phyloP scores from a whole-genome alignment of 1,140 invertebrate genomes.

The Cylas formicarius region DNA sequence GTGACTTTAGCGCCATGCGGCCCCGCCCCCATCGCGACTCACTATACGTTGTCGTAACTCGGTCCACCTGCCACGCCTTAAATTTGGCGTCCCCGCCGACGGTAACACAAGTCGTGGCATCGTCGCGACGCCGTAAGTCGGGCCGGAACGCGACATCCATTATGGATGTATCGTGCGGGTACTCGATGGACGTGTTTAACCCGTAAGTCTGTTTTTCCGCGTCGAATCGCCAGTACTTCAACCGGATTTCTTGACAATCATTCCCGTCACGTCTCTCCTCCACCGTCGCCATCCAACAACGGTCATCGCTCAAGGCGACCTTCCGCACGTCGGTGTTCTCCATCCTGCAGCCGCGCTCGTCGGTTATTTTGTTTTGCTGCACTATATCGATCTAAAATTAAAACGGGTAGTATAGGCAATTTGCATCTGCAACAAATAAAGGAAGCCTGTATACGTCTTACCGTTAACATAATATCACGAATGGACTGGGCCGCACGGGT shows the following conservation, averaged over 20 bases:
- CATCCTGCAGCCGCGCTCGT: constrained; percentile 51
- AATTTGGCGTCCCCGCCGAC: constrained; percentile 63
- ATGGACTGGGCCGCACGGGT: no score
- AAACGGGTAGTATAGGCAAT: no score
- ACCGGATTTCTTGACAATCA: constrained; percentile 53
- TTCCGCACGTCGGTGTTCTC: constrained; percentile 63
- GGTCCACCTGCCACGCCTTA: constrained; percentile 62
- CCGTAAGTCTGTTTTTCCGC: constrained; percentile 55
- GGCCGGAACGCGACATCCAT: constrained; percentile 58
- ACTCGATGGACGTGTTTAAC: constrained; percentile 65
- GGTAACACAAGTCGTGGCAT: constrained; percentile 52
- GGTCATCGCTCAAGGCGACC: constrained; percentile 57
- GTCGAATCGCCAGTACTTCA: constrained; percentile 77
- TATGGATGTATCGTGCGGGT: constrained; percentile 60
- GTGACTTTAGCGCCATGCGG: no score
- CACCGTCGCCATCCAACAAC: constrained; percentile 72
- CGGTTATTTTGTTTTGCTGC: constrained; percentile 61
- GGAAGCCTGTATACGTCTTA: no score
- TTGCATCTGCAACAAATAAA: no score
- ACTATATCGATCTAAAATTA: constrained; percentile 65
- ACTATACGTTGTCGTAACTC: constrained; percentile 50
- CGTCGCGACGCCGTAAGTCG: constrained; percentile 39
- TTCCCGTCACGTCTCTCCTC: constrained; percentile 58
- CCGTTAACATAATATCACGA: no score
- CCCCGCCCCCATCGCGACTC: no score